Base-by-base conservation (phyloP, 2,888 invertebrate genomes). In the Camptogramma bilineatum region DNA sequence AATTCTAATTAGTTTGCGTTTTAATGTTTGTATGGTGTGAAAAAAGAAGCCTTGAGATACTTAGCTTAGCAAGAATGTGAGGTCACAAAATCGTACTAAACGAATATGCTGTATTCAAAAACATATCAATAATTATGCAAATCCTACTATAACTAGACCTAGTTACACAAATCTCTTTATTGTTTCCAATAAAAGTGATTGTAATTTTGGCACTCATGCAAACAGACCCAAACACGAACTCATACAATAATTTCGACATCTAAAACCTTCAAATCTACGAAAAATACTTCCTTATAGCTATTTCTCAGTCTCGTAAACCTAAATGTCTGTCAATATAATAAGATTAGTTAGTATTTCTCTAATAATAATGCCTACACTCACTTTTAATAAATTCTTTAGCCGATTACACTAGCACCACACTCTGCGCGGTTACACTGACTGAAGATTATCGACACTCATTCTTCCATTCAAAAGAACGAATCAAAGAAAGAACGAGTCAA, bases 391-490 rank as follows among this genome's bases (percentile, higher is more conserved):
- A 28, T 44, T 67, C 53, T 60, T 28, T 52, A 62, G 56, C 62
- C 54, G 51, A 24, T 58, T 58, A 10, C 4, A 58, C 66, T 58
- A 51, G 62, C 54, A 58, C 42, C 66, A 44, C 58, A 47, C 58
- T 54, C 54, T 19, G 47, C 31, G 51, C 51, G 46, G 31, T 50
- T 16, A 21, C 57, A 64, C 62, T 59, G 47, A 68, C 68, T 68
- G 59, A 61, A 64, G 48, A 31, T 4, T 39, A 17, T 4, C 21
- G 17, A 52, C 17, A 18, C 7, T 39, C 58, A 51, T 46, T 68
- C 64, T 51, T 51, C 16, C 58, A 24, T 62, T 68, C 68, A 50
- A 58, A 18, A 42, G 64, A 54, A 44, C 28, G 65, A 64, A 64
- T 3, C 0, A 28, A 7, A 18, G 17, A 9, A 18, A 28, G 42